Evolutionary conservation across 2,888 invertebrate genomes (phyloP), one percentile per base, ranked within the genome.

Genomic region (Drosophila kanekoi): DNA sequence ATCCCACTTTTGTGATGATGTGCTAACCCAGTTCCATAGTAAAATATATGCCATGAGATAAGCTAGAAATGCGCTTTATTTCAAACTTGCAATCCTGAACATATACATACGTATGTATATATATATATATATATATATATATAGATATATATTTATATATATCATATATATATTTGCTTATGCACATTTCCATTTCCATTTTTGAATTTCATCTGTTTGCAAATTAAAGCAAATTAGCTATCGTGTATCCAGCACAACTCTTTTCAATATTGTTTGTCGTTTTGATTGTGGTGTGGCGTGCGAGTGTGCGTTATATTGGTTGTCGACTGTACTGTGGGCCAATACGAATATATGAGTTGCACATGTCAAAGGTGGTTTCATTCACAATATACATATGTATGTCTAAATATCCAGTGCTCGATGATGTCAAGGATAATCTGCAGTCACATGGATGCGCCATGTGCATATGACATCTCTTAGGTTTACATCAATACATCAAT

Each of bases 51-150:
- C 37, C 33, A 23, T 41, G 56, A 28, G 20, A 59, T 75, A 71
- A 79, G 82, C 82, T 79, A 71, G 79, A 78, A 79, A 79, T 81
- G 79, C 79, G 82, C 72, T 79, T 78, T 78, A 81, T 81, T 81
- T 79, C 81, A 78, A 66, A 66, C 58, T 51, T 40, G 40, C 48
- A 52, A 38, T 62, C 38, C 52, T 33, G 16, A 61, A 58, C 51
- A 53, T 37, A 53, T 37, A n/a, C n/a, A n/a, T n/a, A n/a, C n/a
- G 37, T 16, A 18, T 48, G 48, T 2, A 23, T 23, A 16, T n/a
- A 20, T 37, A 16, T 58, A 8, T 33, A 49, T 35, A 9, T 37
- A 48, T 40, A 67, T 38, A 45, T 52, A 53, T 61, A 45, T 69
- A 57, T 57, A 48, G 40, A 58, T 61, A 48, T 57, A 20, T 38